Percentiles rank a stretch among this genome's conserved stretches.
Evolutionary conservation across 2,888 invertebrate species (phyloP).

Genomic region (Hemithea aestivaria): DNA sequence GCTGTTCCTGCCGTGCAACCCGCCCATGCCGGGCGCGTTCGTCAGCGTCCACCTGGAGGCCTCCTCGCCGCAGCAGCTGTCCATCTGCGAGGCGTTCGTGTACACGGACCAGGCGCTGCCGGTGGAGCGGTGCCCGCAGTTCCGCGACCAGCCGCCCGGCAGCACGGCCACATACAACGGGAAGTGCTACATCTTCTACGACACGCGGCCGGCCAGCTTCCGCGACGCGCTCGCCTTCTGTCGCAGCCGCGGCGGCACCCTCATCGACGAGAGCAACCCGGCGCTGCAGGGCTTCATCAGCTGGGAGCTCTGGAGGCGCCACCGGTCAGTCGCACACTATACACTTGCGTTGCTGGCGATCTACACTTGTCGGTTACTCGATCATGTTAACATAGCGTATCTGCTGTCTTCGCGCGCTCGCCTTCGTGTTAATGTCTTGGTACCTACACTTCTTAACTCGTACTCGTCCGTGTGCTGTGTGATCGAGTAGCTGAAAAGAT

Average conservation of each 20-base stretch:
- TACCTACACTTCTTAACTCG: too few species aligned
- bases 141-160: slow-evolving; percentile 94
- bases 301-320: slow-evolving; percentile 95
- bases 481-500: too few species aligned
- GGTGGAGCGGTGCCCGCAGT: slow-evolving; percentile 94
- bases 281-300: slow-evolving; percentile 96
- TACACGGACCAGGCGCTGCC: slow-evolving; percentile 94
- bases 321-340: slow-evolving; percentile 76
- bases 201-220: slow-evolving; percentile 89
- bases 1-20: slow-evolving; percentile 94
- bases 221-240: slow-evolving; percentile 90
- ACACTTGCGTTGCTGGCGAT: slow-evolving; percentile 29
- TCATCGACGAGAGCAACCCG: slow-evolving; percentile 95
- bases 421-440: too few species aligned
- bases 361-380: slow-evolving; percentile 8
- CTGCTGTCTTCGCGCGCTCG: too few species aligned
- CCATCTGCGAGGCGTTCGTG: slow-evolving; percentile 95
- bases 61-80: slow-evolving; percentile 85
- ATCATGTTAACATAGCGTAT: too few species aligned
- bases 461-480: too few species aligned
- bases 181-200: slow-evolving; percentile 96
- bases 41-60: slow-evolving; percentile 94
- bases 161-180: slow-evolving; percentile 96
- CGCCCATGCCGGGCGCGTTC: slow-evolving; percentile 96
- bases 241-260: slow-evolving; percentile 87